These are phyloP conservation scores for Limonius californicus DNA, from an alignment of 1,140 invertebrate species.

Conservation along the genomic window DNA sequence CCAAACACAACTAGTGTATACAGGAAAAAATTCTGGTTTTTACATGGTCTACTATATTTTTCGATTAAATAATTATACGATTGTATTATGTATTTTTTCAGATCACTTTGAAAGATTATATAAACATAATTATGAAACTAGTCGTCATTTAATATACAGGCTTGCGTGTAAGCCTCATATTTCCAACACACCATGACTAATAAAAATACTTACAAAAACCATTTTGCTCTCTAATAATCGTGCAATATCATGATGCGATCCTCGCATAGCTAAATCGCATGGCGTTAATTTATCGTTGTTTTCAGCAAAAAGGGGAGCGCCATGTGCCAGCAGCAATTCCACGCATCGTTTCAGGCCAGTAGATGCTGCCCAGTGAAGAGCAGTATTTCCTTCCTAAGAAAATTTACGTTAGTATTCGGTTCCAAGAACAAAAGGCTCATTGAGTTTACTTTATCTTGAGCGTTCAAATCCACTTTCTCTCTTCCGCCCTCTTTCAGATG, in stretches of 20 bases:
- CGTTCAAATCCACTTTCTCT: constrained; percentile 58
- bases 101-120: too few relatives aligned
- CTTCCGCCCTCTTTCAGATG: constrained; percentile 53
- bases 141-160: too few relatives aligned
- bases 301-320: constrained; percentile 60
- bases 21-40: too few relatives aligned
- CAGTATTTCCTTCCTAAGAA: constrained; percentile 61
- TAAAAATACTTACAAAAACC: constrained; percentile 60
- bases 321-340: constrained; percentile 59
- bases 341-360: constrained; percentile 63
- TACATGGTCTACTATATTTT: too few relatives aligned
- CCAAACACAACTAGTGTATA: too few relatives aligned
- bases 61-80: too few relatives aligned
- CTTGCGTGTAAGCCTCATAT: too few relatives aligned
- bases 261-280: constrained; percentile 62
- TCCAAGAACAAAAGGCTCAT: neutral
- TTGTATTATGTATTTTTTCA: too few relatives aligned
- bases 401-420: neutral
- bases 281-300: constrained; percentile 62
- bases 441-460: constrained; percentile 56
- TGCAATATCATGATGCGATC: constrained; percentile 60
- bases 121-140: too few relatives aligned
- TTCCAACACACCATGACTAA: too few relatives aligned
- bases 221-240: constrained; percentile 64
- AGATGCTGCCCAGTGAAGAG: constrained; percentile 63